A percentile compares a stretch with the other conserved stretches of the same genome.
These are phyloP conservation scores for Hypocryptadius cinnamomeus DNA, from an alignment of 2,113 vertebrate genomes.

Conservation along the genomic window DNA sequence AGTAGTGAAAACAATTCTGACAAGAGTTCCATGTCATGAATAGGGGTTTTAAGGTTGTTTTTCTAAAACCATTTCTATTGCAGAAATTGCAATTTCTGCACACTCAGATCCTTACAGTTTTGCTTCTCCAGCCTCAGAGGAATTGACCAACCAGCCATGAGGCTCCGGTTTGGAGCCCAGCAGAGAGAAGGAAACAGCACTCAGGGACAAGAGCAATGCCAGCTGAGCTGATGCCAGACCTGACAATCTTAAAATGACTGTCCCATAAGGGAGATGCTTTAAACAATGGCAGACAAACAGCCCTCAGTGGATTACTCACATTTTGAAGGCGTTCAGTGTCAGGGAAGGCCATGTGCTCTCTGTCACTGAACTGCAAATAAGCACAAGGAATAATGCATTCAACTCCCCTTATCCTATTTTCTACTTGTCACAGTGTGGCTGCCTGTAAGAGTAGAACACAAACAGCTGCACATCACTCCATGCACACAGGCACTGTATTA, in stretches of 20 bases:
- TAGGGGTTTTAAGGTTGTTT: background rate
- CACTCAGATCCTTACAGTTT: background rate
- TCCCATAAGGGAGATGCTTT: background rate
- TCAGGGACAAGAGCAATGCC: background rate
- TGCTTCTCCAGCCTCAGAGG: background rate
- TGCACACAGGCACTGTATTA: background rate
- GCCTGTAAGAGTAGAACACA: background rate
- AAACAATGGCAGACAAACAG: background rate
- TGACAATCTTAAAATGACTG: background rate
- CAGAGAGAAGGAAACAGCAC: background rate
- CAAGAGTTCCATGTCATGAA: background rate
- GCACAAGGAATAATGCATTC: background rate
- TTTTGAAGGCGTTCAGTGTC: background rate
- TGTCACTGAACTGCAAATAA: background rate
- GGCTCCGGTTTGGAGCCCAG: background rate
- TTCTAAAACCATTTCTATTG: background rate
- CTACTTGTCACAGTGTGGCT: background rate
- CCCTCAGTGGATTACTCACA: background rate
- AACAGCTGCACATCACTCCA: background rate
- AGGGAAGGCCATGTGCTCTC: background rate
- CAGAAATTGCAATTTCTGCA: background rate
- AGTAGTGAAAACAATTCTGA: background rate
- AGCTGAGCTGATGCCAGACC: background rate
- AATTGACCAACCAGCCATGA: background rate
- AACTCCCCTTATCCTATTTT: background rate